phyloP scores from a whole-genome alignment of 2,113 vertebrate genomes.

The Poecile atricapillus region DNA sequence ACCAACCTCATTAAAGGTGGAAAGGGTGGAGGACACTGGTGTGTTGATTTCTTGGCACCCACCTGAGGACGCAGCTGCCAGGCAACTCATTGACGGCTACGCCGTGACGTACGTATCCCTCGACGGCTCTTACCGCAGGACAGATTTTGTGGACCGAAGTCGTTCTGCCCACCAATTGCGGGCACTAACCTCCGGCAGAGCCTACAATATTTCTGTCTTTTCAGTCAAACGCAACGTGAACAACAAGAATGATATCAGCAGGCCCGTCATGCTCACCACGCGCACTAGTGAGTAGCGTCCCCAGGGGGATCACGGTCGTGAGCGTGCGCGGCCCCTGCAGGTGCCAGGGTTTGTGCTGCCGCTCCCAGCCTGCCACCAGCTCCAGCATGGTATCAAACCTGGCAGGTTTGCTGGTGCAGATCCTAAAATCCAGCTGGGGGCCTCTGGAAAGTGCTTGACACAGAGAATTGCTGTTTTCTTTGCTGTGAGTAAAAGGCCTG shows the following conservation, averaged over 20 bases:
- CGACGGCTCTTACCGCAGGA: conserved; percentile 82
- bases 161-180: conserved; percentile 85
- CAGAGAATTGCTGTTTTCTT: neutral
- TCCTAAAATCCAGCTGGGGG: neutral
- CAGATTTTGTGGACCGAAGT: conserved; percentile 87
- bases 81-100: conserved; percentile 87
- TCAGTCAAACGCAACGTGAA: conserved; percentile 90
- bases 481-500: neutral
- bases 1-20: conserved; percentile 89
- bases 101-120: conserved; percentile 87
- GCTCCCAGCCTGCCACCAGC: neutral
- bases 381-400: neutral
- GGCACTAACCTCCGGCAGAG: conserved; percentile 84
- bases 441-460: neutral
- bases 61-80: conserved; percentile 72
- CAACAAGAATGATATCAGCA: conserved; percentile 91
- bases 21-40: conserved; percentile 89
- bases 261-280: conserved; percentile 82
- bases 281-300: conserved; percentile 86
- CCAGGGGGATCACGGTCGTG: neutral
- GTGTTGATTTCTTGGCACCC: conserved; percentile 92
- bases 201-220: conserved; percentile 96
- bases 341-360: neutral
- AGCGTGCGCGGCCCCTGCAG: neutral
- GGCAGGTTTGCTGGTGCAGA: neutral